A percentile compares a stretch with the other conserved stretches of the same genome.
phyloP scores from a whole-genome alignment of 2,888 invertebrate species.

The Polydrusus pterygomalis region DNA sequence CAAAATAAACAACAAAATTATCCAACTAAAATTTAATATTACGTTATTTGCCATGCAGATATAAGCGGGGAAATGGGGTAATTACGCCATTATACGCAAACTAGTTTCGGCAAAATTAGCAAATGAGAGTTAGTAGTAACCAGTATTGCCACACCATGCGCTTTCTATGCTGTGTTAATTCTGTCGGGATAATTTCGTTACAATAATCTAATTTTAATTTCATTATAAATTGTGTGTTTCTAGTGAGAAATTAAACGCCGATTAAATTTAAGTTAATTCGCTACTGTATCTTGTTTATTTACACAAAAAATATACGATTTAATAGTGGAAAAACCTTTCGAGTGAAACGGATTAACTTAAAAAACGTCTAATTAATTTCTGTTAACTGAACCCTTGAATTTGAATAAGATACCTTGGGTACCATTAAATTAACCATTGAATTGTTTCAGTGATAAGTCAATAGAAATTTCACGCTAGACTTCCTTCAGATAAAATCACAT shows the following conservation, averaged over 20 bases:
- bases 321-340: too few relatives aligned
- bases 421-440: not conserved
- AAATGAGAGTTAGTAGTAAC: constrained; percentile 29
- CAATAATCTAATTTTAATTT: constrained; percentile 48
- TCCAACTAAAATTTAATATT: constrained; percentile 8
- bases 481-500: not conserved
- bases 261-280: constrained; percentile 11
- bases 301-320: too few relatives aligned
- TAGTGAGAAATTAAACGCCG: constrained; percentile 20
- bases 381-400: constrained; percentile 1
- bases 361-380: not conserved
- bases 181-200: constrained; percentile 38
- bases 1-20: not conserved
- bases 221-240: constrained; percentile 28
- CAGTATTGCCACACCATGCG: constrained; percentile 15
- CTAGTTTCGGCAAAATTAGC: constrained; percentile 32
- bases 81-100: constrained; percentile 28
- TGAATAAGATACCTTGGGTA: not conserved
- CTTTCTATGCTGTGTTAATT: constrained; percentile 34
- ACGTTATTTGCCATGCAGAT: constrained; percentile 13
- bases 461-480: constrained; percentile 13
- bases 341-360: not conserved
- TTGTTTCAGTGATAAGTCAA: not conserved
- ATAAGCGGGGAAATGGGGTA: constrained; percentile 18
- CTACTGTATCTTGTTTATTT: not conserved